These are phyloP conservation scores for Tangara arthus DNA, from an alignment of 2,797 vertebrate genomes.

Conservation along the genomic window DNA sequence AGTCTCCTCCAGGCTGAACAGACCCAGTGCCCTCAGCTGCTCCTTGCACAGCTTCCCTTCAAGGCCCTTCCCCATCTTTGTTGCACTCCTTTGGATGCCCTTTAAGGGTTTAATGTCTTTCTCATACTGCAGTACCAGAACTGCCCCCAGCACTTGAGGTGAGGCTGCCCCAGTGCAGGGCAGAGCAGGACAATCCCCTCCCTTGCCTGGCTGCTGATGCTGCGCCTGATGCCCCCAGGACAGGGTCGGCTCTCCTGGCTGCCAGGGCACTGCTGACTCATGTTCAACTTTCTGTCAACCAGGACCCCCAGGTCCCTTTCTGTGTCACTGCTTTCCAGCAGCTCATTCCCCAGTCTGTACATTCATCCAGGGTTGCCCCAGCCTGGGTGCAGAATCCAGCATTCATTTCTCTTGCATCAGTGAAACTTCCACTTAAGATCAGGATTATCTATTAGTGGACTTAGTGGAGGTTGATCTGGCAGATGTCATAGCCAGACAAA, in stretches of 20 bases:
- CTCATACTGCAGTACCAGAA: background rate
- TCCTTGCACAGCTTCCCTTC: accelerated
- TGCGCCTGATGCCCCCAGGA: background rate
- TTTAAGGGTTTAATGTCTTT: background rate
- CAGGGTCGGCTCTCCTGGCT: accelerated
- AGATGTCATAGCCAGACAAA: background rate
- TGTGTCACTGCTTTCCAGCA: background rate
- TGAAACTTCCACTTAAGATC: background rate
- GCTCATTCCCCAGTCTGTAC: background rate
- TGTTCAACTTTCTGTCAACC: background rate
- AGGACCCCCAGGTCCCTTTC: background rate
- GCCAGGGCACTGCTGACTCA: accelerated
- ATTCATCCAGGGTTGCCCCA: background rate
- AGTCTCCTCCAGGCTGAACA: background rate
- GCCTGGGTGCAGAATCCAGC: background rate
- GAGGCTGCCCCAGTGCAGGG: accelerated
- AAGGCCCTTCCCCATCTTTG: background rate
- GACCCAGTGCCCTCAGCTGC: accelerated
- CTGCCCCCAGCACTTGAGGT: accelerated
- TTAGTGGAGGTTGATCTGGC: background rate
- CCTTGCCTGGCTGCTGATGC: accelerated
- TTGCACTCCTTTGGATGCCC: accelerated
- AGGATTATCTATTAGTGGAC: background rate
- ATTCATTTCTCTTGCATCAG: background rate
- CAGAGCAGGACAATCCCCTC: background rate